Base-by-base conservation (phyloP, 2,797 vertebrate genomes). In the Synaphobranchus kaupii region DNA sequence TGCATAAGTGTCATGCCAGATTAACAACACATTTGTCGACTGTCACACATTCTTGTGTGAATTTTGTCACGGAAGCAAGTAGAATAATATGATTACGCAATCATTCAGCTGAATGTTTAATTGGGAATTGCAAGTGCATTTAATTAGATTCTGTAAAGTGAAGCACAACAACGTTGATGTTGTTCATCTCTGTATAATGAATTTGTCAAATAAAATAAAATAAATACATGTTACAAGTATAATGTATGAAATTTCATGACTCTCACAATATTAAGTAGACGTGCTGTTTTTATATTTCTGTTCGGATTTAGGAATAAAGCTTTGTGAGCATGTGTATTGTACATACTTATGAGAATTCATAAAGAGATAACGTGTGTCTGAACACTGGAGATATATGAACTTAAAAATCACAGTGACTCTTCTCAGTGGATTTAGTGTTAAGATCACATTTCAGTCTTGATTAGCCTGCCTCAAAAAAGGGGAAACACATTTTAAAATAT, bases 261-360 rank as follows among this genome's bases (percentile, higher is more conserved):
- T 80, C 73, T 47, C 76, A 80, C 39, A n/a, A 25, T 48, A 80
- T 9, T 80, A 80, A 48, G 28, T 76, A 76, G 47, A 80, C 17
- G 22, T 80, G 25, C 17, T 80, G 76, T 80, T 48, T 48, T 80
- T 48, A 80, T 48, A 80, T 80, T 80, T 48, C 31, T 47, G 44
- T 48, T 47, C 76, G 25, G 76, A 80, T 48, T 39, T 76, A 48
- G 44, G 76, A 25, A 20, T 48, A 50, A 80, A 48, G 44, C 76
- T 48, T 80, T 80, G 76, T 80, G 76, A 80, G 76, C 76, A 80
- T 80, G 76, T 80, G 76, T 48, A 47, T n/a, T 80, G 44, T 80
- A 80, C 6, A 48, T 47, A 48, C 22, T 78, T 80, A 50, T 48
- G 47, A 39, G 1, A 47, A 80, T 48, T 80, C 76, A 48, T 22